Percentiles rank a stretch among this genome's conserved stretches.
These are phyloP conservation scores for Pristionchus mayeri DNA, from an alignment of 2,888 invertebrate species.

Conservation along the genomic window DNA sequence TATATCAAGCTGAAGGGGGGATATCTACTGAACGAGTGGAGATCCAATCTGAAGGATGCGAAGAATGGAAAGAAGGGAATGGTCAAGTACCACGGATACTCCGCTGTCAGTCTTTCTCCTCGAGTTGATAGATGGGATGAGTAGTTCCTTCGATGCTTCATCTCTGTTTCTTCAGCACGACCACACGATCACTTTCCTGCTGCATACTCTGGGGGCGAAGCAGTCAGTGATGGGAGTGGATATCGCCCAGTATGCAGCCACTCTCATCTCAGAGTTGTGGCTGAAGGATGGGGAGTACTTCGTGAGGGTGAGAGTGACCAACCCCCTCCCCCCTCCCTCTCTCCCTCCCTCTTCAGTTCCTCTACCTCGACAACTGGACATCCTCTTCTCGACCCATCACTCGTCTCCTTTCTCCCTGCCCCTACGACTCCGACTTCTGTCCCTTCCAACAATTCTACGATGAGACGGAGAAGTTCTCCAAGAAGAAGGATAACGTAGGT, in stretches of 20 bases:
- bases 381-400: slow-evolving; percentile 20
- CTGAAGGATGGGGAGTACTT: not conserved
- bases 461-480: slow-evolving; percentile 17
- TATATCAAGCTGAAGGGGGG: slow-evolving; percentile 27
- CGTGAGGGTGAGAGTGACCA: not conserved
- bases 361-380: slow-evolving; percentile 23
- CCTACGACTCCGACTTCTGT: slow-evolving; percentile 12
- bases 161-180: slow-evolving; percentile 19
- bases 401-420: not conserved
- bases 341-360: not conserved
- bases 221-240: not conserved
- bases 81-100: slow-evolving; percentile 30
- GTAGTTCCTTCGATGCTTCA: not conserved
- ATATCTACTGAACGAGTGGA: slow-evolving; percentile 42
- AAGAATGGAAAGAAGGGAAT: not conserved
- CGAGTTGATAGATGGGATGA: not conserved
- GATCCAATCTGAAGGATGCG: not conserved
- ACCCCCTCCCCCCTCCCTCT: not conserved
- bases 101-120: not conserved
- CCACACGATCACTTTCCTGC: slow-evolving; percentile 8
- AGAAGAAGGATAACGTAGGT: not conserved
- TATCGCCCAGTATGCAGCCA: slow-evolving; percentile 26
- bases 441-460: slow-evolving; percentile 2
- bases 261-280: slow-evolving; percentile 39
- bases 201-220: slow-evolving; percentile 18